Conservation (phyloP, 2,113 vertebrate genomes). For the zebrafish (Danio rerio) region GRCz12tu NC_133188.1:33412001-33412500, state of each 20-base stretch:
- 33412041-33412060: neutral
- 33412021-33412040: neutral
- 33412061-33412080: neutral
- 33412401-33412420: neutral
- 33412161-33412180: constrained; percentile 33
- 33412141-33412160: constrained; percentile 24
- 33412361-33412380: neutral
- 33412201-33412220: constrained; percentile 40
- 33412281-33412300: neutral
- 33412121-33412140: constrained; percentile 25
- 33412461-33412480: no score
- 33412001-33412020: neutral
- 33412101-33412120: neutral
- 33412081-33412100: neutral
- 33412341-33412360: neutral
- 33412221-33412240: neutral
- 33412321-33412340: neutral
- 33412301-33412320: neutral
- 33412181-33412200: constrained; percentile 52
- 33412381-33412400: neutral
- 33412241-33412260: neutral
- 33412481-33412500: no score
- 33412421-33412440: no score
- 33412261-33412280: neutral
- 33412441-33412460: no score